phyloP scores from a whole-genome alignment of 2,888 invertebrate species.

The Drosophila multiciliata region DNA sequence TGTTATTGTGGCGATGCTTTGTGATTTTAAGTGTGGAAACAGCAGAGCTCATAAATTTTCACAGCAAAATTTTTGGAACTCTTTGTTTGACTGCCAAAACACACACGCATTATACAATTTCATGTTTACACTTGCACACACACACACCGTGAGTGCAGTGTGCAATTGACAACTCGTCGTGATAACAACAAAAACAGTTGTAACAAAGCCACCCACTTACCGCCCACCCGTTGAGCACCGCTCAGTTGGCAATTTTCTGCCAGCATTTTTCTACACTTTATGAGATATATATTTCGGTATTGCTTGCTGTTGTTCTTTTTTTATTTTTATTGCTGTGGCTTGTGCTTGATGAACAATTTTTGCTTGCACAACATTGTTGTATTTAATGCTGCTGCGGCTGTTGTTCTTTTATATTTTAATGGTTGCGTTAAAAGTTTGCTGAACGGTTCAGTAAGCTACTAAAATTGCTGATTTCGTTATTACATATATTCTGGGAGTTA shows the following conservation, averaged over 20 bases:
- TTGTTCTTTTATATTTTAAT: conserved; percentile 40
- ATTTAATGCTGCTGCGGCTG: neutral
- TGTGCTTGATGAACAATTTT: conserved; percentile 49
- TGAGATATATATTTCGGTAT: conserved; percentile 34
- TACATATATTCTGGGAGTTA: neutral
- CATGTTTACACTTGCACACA: conserved; percentile 36
- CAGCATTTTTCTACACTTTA: conserved; percentile 67
- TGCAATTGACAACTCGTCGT: conserved; percentile 71
- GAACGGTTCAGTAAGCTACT: conserved; percentile 25
- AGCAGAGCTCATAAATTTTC: conserved; percentile 68
- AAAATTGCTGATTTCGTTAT: neutral
- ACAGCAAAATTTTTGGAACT: conserved; percentile 46
- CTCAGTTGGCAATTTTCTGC: conserved; percentile 63
- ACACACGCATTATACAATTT: conserved; percentile 47
- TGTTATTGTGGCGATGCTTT: conserved; percentile 56
- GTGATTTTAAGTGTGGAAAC: conserved; percentile 76
- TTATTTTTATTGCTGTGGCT: conserved; percentile 34
- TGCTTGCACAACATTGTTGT: conserved; percentile 38
- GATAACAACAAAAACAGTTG: conserved; percentile 36
- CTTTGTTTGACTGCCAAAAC: conserved; percentile 54
- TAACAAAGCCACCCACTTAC: conserved; percentile 1
- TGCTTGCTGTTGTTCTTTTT: conserved; percentile 11
- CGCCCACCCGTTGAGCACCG: conserved; percentile 38
- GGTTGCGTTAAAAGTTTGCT: conserved; percentile 38
- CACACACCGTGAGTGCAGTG: conserved; percentile 26